A percentile compares a stretch with the other conserved stretches of the same genome.
phyloP scores from a whole-genome alignment of 2,113 vertebrate species.

The Epinephelus moara region DNA sequence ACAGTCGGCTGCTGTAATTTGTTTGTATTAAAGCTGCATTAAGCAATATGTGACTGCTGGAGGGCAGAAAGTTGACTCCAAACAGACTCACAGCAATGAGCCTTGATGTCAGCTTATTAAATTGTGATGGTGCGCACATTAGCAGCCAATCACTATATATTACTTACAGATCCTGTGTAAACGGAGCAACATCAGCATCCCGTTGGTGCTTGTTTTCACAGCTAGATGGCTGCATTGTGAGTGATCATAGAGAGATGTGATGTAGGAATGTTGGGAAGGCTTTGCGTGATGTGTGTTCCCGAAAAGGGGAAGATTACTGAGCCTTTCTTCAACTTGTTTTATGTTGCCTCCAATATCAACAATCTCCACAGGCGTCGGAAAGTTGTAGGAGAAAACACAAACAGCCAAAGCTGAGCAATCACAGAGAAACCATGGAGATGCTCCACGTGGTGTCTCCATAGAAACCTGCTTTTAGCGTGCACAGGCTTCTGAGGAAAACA shows the following conservation, averaged over 20 bases:
- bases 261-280: background rate
- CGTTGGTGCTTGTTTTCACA: background rate
- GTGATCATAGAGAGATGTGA: background rate
- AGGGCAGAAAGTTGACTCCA: conserved; percentile 34
- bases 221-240: background rate
- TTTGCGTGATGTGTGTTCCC: background rate
- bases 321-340: background rate
- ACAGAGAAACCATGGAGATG: background rate
- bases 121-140: conserved; percentile 20
- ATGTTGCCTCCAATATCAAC: background rate
- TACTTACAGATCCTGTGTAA: conserved; percentile 19
- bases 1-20: conserved; percentile 42
- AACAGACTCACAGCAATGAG: conserved; percentile 25
- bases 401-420: background rate
- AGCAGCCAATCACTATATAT: conserved; percentile 26
- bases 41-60: conserved; percentile 27
- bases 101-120: conserved; percentile 40
- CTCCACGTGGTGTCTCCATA: background rate
- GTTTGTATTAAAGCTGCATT: conserved; percentile 49
- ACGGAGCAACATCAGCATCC: background rate
- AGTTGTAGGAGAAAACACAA: background rate
- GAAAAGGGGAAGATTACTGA: background rate
- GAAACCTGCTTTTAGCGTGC: background rate
- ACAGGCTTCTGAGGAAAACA: background rate
- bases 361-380: background rate